These are phyloP conservation scores for Sebastiscus tertius DNA, from an alignment of 2,797 vertebrate genomes.

Conservation along the genomic window DNA sequence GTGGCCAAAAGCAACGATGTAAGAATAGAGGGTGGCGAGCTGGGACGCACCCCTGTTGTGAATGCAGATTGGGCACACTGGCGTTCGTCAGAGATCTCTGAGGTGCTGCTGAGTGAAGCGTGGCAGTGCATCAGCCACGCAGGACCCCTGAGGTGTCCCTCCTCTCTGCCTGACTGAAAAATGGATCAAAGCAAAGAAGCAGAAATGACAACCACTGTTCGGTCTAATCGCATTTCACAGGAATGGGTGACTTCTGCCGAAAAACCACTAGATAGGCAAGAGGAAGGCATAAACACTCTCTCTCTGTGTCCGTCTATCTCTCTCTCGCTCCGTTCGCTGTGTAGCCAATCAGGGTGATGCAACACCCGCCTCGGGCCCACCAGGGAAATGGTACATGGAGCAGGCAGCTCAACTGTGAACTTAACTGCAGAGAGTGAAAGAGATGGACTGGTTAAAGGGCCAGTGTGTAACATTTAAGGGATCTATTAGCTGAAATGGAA, in stretches of 20 bases:
- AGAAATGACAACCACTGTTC: constrained; percentile 45
- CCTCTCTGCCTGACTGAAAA: constrained; percentile 34
- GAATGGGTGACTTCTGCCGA: constrained; percentile 11
- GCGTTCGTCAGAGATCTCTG: constrained; percentile 23
- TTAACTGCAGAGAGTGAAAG: not conserved
- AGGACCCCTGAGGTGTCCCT: constrained; percentile 37
- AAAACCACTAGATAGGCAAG: constrained; percentile 14
- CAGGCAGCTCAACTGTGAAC: not conserved
- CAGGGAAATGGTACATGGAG: not conserved
- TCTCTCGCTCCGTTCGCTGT: not conserved
- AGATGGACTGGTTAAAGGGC: not conserved
- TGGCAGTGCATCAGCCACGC: constrained; percentile 30
- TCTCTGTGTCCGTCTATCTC: not conserved
- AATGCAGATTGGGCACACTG: constrained; percentile 35
- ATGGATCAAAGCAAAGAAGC: constrained; percentile 45
- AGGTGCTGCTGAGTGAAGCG: constrained; percentile 40
- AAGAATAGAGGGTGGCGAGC: not conserved
- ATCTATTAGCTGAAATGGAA: too few species aligned
- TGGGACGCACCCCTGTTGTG: constrained; percentile 33
- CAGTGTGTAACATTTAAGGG: too few species aligned
- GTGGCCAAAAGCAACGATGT: not conserved
- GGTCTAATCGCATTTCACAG: constrained; percentile 47
- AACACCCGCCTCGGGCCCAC: constrained; percentile 8
- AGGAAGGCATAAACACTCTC: not conserved
- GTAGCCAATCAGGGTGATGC: constrained; percentile 36